phyloP scores from a whole-genome alignment of 2,113 vertebrate genomes.

The Tupaia chinensis region DNA sequence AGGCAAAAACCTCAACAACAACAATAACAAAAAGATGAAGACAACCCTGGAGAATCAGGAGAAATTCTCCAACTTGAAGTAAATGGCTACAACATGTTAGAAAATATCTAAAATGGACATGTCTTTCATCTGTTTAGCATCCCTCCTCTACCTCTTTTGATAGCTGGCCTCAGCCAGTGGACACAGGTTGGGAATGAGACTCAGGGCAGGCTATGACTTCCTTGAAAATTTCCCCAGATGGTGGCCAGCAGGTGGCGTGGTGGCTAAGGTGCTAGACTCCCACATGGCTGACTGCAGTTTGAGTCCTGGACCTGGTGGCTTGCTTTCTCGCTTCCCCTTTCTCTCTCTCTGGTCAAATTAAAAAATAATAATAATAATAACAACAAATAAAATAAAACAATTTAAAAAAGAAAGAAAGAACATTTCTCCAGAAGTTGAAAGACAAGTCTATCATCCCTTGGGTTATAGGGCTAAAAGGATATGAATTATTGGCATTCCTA shows the following conservation, averaged over 20 bases:
- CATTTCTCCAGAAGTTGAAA: background rate
- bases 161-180: background rate
- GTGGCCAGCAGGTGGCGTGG: too few species aligned
- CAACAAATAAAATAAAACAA: too few species aligned
- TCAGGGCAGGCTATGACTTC: too few species aligned
- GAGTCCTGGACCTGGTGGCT: too few species aligned
- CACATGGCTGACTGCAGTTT: too few species aligned
- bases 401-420: too few species aligned
- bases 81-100: background rate
- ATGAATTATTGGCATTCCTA: background rate
- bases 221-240: background rate
- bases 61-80: background rate
- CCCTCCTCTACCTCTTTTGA: background rate
- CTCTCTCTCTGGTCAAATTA: too few species aligned
- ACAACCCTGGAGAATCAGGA: background rate
- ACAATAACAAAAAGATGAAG: background rate
- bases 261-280: too few species aligned
- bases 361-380: too few species aligned
- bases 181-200: background rate
- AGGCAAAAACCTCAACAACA: too few species aligned
- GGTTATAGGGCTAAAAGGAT: background rate
- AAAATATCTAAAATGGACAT: background rate
- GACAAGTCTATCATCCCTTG: background rate
- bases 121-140: background rate
- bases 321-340: too few species aligned